phyloP scores from a whole-genome alignment of 2,797 vertebrate species.

The Pangasius djambal region DNA sequence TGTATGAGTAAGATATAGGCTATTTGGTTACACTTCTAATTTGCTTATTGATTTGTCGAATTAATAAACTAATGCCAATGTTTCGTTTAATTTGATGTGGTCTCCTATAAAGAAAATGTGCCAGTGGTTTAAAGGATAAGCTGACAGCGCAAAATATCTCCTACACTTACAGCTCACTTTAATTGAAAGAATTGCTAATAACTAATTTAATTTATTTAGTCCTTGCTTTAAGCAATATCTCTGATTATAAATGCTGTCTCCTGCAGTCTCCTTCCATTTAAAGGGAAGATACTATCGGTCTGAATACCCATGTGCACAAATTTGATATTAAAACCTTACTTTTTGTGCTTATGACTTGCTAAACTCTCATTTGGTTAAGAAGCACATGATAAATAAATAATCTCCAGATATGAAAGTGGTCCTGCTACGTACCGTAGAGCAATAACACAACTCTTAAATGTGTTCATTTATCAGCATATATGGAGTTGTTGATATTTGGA shows the following conservation, averaged over 20 bases:
- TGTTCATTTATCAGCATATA: not conserved
- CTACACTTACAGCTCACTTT: not conserved
- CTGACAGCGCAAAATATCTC: not conserved
- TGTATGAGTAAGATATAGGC: not conserved
- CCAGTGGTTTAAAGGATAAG: not conserved
- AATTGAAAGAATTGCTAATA: not conserved
- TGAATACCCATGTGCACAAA: not conserved
- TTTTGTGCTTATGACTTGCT: not conserved
- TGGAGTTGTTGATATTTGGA: not conserved
- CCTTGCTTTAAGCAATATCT: not conserved
- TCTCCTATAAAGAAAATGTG: not conserved
- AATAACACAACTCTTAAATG: not conserved
- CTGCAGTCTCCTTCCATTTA: not conserved
- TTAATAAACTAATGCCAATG: not conserved
- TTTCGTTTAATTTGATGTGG: not conserved
- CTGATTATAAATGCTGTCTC: not conserved
- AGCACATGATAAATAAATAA: not conserved
- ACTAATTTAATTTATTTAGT: not conserved
- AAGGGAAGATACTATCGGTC: not conserved
- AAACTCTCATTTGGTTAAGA: not conserved
- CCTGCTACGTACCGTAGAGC: not conserved
- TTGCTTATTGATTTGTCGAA: not conserved
- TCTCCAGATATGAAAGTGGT: not conserved
- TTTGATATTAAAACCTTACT: not conserved
- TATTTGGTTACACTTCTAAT: not conserved